Base-by-base conservation (phyloP, 2,113 vertebrate genomes). In the Mesoclemmys tuberculata region DNA sequence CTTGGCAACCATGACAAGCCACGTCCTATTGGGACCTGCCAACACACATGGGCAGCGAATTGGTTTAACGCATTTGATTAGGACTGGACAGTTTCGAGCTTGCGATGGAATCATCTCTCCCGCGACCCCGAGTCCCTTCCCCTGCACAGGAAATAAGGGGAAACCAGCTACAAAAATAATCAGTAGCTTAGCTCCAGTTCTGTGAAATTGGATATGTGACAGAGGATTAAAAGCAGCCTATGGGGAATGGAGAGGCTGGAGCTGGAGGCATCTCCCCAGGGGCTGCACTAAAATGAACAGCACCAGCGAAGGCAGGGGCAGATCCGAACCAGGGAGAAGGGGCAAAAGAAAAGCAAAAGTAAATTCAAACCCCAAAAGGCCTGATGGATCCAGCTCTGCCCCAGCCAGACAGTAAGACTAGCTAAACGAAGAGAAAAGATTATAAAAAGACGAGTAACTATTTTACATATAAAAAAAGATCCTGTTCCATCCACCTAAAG, bases 391-490 rank as follows among this genome's bases (percentile, higher is more conserved):
- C 96, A 96, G 97, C 96, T 98, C 95, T 98, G 97, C 96, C 96
- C 93, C 85, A 92, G 96, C 97, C 97, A 97, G 97, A 97, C 95
- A 86, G 97, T 97, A 97, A 94, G 94, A 98, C 96, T 98, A 97
- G 96, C 97, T n/a, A 97, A 98, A 97, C 49, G 79, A 97, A 97
- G 96, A 96, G 94, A 98, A 97, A 90, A 98, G 97, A 96, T 96
- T 97, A 97, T 97, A 97, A 97, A 98, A 98, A 92, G 96, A 98
- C 97, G 96, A 86, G 90, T 97, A 96, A 97, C 97, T 97, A 97
- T 97, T 95, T 96, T 98, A 97, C 77, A 98, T 96, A 96, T 98
- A 98, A 98, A 98, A 98, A 98, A 96, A 96, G 97, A 97, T 95
- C 96, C 98, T 96, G 94, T 95, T 96, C 98, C 98, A 98, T 97